Evolutionary conservation across 1,140 invertebrate genomes (phyloP).

Genomic region (Drosophila mauritiana): DNA sequence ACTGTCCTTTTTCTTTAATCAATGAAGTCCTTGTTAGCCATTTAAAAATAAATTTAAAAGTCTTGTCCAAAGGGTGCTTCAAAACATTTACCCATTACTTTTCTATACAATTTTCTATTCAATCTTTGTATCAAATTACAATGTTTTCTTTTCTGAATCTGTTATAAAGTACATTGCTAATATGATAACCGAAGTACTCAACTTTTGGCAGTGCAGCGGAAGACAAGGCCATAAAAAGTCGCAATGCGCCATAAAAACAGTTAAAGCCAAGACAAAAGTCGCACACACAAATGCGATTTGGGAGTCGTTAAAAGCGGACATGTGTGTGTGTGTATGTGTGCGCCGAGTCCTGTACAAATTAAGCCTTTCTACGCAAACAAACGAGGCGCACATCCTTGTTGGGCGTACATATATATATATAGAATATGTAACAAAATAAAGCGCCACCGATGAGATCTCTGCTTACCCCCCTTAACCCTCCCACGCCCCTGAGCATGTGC

Average conservation of each 20-base stretch:
- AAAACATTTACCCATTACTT: no score
- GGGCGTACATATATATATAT: conserved; percentile 29
- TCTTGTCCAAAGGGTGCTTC: no score
- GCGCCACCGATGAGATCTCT: conserved; percentile 38
- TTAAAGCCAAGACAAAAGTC: conserved; percentile 82
- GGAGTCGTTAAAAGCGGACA: conserved; percentile 53
- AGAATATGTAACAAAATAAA: conserved; percentile 59
- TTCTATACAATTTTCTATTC: background rate
- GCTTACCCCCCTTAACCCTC: conserved; percentile 3
- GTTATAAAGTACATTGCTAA: background rate
- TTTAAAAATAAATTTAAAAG: no score
- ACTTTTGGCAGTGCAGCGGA: conserved; percentile 46
- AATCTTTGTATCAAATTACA: background rate
- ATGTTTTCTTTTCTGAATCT: background rate
- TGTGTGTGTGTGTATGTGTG: conserved; percentile 26
- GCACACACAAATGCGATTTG: conserved; percentile 45
- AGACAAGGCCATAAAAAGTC: conserved; percentile 83
- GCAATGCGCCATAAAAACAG: conserved; percentile 83
- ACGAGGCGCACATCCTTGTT: conserved; percentile 72
- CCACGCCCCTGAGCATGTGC: conserved; percentile 59
- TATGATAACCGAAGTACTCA: background rate
- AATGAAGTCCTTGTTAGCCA: no score
- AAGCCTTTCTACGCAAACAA: conserved; percentile 82
- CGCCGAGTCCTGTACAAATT: conserved; percentile 66
- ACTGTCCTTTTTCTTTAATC: background rate